phyloP scores from a whole-genome alignment of 2,797 vertebrate genomes.

The Gobio occitaniae region DNA sequence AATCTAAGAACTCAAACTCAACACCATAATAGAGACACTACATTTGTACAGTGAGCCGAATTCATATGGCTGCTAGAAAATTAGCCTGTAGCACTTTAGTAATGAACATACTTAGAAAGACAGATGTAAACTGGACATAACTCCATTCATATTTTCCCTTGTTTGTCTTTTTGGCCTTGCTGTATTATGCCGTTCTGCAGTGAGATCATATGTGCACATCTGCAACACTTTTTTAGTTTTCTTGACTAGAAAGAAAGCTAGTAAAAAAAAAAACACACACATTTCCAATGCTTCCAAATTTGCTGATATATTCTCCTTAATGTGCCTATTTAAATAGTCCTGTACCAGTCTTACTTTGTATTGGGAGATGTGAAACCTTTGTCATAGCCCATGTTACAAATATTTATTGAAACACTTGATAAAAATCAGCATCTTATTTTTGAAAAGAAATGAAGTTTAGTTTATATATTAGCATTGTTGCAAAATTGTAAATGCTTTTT shows the following conservation, averaged over 20 bases:
- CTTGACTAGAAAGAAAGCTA: slow-evolving; percentile 5
- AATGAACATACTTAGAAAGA: slow-evolving; percentile 61
- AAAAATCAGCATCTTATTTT: slow-evolving; percentile 38
- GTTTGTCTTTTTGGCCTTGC: slow-evolving; percentile 65
- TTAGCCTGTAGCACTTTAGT: slow-evolving; percentile 79
- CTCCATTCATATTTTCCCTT: slow-evolving; percentile 46
- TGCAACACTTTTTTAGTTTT: slow-evolving; percentile 26
- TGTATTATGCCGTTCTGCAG: slow-evolving; percentile 60
- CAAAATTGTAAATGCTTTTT: slow-evolving; percentile 36
- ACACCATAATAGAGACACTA: slow-evolving; percentile 44
- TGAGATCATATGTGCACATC: slow-evolving; percentile 13
- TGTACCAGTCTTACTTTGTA: slow-evolving; percentile 67
- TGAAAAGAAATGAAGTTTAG: slow-evolving; percentile 13
- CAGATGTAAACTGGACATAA: slow-evolving; percentile 49
- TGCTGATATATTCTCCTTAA: slow-evolving; percentile 78
- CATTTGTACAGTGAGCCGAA: slow-evolving; percentile 58
- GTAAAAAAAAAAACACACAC: background rate
- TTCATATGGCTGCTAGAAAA: slow-evolving; percentile 56
- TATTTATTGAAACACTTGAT: slow-evolving; percentile 10
- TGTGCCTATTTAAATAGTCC: slow-evolving; percentile 80
- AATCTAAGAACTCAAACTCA: slow-evolving; percentile 49
- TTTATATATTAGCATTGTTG: slow-evolving; percentile 35
- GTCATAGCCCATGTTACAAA: slow-evolving; percentile 16
- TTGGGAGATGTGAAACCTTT: slow-evolving; percentile 47
- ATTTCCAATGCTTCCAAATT: slow-evolving; percentile 76